Conservation (phyloP, 23 tunicate species). For the Trididemnum clinides region DNA sequence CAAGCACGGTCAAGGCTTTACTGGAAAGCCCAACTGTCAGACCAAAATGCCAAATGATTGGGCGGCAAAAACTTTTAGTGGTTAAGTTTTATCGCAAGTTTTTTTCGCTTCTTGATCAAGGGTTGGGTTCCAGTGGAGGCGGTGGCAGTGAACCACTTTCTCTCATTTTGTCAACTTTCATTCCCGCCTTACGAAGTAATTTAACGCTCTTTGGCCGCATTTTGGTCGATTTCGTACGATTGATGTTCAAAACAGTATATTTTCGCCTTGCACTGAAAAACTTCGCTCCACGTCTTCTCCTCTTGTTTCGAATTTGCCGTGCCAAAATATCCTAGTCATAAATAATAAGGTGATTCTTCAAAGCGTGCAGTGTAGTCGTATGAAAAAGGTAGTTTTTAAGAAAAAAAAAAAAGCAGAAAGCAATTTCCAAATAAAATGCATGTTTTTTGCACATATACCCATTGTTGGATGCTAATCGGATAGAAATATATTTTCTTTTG, state of each 20-base stretch:
- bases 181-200: constrained; percentile 13
- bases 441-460: too few species aligned
- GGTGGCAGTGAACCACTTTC: constrained; percentile 69
- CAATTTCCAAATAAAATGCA: too few species aligned
- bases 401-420: too few species aligned
- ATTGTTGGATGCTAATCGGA: too few species aligned
- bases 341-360: not conserved
- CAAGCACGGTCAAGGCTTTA: too few species aligned
- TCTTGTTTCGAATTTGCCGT: not conserved
- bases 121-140: constrained; percentile 50
- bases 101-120: too few species aligned
- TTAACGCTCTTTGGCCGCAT: constrained; percentile 31
- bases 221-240: not conserved
- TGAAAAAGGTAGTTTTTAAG: too few species aligned
- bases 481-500: too few species aligned
- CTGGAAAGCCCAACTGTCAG: too few species aligned
- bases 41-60: too few species aligned
- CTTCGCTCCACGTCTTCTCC: constrained; percentile 10
- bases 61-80: too few species aligned
- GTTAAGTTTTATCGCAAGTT: too few species aligned
- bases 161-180: constrained; percentile 49
- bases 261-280: constrained; percentile 25
- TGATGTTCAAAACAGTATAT: not conserved
- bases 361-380: not conserved
- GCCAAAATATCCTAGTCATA: not conserved